phyloP scores from a whole-genome alignment of 1,140 invertebrate species.

The Euschistus heros region DNA sequence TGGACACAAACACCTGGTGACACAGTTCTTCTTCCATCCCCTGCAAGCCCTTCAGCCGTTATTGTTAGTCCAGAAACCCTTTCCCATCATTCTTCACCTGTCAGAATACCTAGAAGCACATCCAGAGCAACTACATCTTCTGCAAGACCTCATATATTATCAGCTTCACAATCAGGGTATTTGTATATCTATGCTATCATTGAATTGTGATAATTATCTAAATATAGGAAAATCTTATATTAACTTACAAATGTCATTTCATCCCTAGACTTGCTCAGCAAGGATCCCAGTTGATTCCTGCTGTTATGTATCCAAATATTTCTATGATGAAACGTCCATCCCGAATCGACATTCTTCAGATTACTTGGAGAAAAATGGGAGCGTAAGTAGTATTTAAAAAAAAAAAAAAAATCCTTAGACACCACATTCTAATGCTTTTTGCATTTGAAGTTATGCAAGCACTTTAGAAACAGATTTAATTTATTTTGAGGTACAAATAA shows the following conservation, averaged over 20 bases:
- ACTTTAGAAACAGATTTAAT: too few species aligned
- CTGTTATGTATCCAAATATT: slow-evolving; percentile 28
- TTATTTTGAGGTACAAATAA: too few species aligned
- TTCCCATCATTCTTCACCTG: slow-evolving; percentile 31
- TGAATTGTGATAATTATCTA: neutral
- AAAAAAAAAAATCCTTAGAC: too few species aligned
- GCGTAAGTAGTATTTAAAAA: too few species aligned
- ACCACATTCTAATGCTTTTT: too few species aligned
- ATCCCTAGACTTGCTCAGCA: slow-evolving; percentile 27
- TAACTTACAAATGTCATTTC: neutral
- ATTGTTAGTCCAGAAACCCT: slow-evolving; percentile 62
- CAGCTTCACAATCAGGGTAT: slow-evolving; percentile 29
- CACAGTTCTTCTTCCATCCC: slow-evolving; percentile 46
- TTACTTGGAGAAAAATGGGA: slow-evolving; percentile 40
- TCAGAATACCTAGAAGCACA: slow-evolving; percentile 24
- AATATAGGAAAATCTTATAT: neutral
- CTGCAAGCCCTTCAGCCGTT: slow-evolving; percentile 55
- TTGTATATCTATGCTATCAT: neutral
- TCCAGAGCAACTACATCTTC: slow-evolving; percentile 27
- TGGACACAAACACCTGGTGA: slow-evolving; percentile 23
- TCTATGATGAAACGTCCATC: slow-evolving; percentile 36
- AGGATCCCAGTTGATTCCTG: slow-evolving; percentile 27
- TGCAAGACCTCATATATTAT: slow-evolving; percentile 25
- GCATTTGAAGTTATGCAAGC: too few species aligned
- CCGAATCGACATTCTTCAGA: slow-evolving; percentile 38